Base-by-base conservation (phyloP, 2,888 invertebrate genomes). In the Cetonia aurata region DNA sequence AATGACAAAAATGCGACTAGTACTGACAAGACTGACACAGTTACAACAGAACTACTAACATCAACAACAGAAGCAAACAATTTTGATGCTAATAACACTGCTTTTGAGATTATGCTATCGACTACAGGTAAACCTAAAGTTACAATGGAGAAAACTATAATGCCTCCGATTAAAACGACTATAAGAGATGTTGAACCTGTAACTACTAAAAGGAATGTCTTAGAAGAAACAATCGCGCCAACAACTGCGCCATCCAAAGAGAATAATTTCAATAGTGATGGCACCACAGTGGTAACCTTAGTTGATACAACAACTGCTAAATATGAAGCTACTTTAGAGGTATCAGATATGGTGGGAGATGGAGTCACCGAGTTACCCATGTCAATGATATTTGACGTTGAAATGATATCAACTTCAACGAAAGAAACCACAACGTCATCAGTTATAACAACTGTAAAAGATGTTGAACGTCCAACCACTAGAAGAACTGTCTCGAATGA, bases 271-370 rank as follows among this genome's bases (percentile, higher is more conserved):
- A 15, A 8, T 0, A 3, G 19, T 15, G 13, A 8, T 15, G 15
- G 3, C 0, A 9, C 50, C 4, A 25, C 53, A 53, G 10, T 37
- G 17, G 48, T 33, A 4, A 33, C n/a, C 9, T 33, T 33, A 33
- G 48, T 3, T 25, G 25, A 31, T 12, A 48, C 31, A 8, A 48
- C 62, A 15, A 33, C 62, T 1, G n/a, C 12, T 8, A 19, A 62
- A 46, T 15, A n/a, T 10, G 31, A 62, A 13, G 48, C n/a, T 13
- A 31, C 62, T 3, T 9, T 62, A n/a, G 62, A 62, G 15, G 2
- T 33, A 48, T 25, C 48, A 31, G 62, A 50, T 15, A 62, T 62
- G 56, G 15, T 17, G 4, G 4, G 25, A 25, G 25, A 25, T 25
- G 25, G 4, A 25, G 25, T 25, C 25, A 25, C 25, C 4, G 25